Percentiles rank a stretch among this genome's conserved stretches.
Evolutionary conservation across 2,797 vertebrate species (phyloP).

Genomic region (Tauraco hartlaubi): DNA sequence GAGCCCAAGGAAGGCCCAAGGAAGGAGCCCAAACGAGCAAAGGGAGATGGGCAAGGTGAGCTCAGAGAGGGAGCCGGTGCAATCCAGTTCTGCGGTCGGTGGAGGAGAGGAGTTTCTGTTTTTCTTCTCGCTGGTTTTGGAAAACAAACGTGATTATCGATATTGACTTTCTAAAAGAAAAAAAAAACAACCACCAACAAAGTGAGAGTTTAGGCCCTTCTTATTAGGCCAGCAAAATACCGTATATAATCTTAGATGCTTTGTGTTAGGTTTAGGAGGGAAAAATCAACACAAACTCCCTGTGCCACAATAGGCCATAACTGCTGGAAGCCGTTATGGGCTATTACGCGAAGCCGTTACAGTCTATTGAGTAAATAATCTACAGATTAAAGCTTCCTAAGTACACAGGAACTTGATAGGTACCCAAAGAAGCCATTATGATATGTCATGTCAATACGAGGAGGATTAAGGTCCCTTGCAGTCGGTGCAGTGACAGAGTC

Average conservation of each 20-base stretch:
- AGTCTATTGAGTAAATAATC: slow-evolving; percentile 68
- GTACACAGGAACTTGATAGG: slow-evolving; percentile 48
- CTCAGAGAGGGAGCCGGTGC: not conserved
- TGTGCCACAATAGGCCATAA: not conserved
- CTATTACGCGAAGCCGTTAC: not conserved
- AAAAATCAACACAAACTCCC: not conserved
- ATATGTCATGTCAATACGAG: slow-evolving; percentile 43
- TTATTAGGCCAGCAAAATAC: not conserved
- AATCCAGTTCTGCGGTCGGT: not conserved
- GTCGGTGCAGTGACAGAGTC: not conserved
- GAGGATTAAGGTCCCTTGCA: slow-evolving; percentile 40
- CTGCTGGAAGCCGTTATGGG: not conserved
- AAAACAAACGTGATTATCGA: not conserved
- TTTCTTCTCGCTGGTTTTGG: not conserved
- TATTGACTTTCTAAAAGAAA: not conserved
- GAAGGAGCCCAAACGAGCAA: too few species aligned
- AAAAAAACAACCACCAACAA: not conserved
- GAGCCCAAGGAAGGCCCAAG: too few species aligned
- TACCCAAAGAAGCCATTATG: slow-evolving; percentile 39
- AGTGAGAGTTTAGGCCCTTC: not conserved
- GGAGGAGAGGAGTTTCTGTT: not conserved
- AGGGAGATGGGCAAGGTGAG: too few species aligned
- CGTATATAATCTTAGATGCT: not conserved
- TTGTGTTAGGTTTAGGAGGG: not conserved
- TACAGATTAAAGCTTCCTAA: slow-evolving; percentile 65